These are phyloP conservation scores for Cyrtonyx montezumae DNA, from an alignment of 2,113 vertebrate genomes.

Conservation along the genomic window DNA sequence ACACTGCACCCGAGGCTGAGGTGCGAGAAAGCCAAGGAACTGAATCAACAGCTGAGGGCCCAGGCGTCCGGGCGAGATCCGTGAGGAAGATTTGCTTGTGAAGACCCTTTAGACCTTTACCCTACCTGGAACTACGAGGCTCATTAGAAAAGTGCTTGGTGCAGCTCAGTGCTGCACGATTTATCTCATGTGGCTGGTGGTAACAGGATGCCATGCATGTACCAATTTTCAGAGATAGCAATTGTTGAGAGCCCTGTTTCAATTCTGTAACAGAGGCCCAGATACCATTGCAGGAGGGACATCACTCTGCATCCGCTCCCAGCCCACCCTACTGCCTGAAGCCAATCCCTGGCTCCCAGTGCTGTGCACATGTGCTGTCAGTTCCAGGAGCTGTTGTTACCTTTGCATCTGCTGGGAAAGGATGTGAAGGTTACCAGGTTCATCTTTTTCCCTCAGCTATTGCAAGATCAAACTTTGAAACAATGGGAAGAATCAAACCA, in stretches of 20 bases:
- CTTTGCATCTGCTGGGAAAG: background rate
- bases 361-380: background rate
- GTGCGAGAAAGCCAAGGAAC: slow-evolving; percentile 21
- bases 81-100: slow-evolving; percentile 51
- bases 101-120: slow-evolving; percentile 42
- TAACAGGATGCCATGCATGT: background rate
- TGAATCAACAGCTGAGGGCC: background rate
- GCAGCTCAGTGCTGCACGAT: slow-evolving; percentile 16
- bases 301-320: background rate
- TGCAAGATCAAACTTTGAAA: slow-evolving; percentile 21
- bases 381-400: background rate
- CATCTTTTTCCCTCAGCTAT: background rate
- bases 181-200: slow-evolving; percentile 29
- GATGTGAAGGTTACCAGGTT: slow-evolving; percentile 1
- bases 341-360: background rate
- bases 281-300: background rate
- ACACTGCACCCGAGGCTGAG: slow-evolving; percentile 22
- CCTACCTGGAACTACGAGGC: slow-evolving; percentile 28
- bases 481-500: background rate
- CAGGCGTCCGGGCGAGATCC: slow-evolving; percentile 14
- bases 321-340: background rate
- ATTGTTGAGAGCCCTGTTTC: slow-evolving; percentile 1
- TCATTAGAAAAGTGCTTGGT: slow-evolving; percentile 16
- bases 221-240: slow-evolving; percentile 17
- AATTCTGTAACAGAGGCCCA: background rate